Conservation (phyloP, 2,113 vertebrate genomes). For the Buteo buteo region DNA sequence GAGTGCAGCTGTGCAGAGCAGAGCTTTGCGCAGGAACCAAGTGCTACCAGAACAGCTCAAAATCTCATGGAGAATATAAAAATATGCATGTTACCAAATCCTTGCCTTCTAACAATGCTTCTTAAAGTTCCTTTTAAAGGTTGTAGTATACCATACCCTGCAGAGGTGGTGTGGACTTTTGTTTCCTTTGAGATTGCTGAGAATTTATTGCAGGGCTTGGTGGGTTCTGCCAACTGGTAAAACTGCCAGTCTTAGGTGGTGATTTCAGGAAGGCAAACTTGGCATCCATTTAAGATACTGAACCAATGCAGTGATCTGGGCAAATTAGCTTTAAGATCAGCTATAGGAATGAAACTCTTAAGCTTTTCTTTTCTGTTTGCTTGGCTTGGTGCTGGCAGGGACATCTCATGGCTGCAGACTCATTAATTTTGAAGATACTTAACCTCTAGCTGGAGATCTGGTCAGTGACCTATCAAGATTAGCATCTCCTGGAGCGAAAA, state of each 20-base stretch:
- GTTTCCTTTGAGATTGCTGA: rapidly evolving
- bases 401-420: background rate
- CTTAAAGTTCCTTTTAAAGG: background rate
- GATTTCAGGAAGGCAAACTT: background rate
- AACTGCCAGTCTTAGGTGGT: rapidly evolving
- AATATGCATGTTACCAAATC: rapidly evolving
- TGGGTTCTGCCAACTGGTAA: rapidly evolving
- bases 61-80: no score
- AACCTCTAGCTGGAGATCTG: background rate
- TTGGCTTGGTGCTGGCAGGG: background rate
- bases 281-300: rapidly evolving
- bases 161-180: rapidly evolving
- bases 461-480: background rate
- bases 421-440: background rate
- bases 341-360: background rate
- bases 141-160: rapidly evolving
- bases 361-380: background rate
- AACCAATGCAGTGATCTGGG: rapidly evolving
- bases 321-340: background rate
- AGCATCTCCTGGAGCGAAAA: background rate
- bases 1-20: background rate
- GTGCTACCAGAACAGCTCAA: background rate
- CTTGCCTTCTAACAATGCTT: background rate
- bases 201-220: rapidly evolving
- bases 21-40: background rate